Conservation (phyloP, 1,140 invertebrate genomes). For the Gryon sp. region DNA sequence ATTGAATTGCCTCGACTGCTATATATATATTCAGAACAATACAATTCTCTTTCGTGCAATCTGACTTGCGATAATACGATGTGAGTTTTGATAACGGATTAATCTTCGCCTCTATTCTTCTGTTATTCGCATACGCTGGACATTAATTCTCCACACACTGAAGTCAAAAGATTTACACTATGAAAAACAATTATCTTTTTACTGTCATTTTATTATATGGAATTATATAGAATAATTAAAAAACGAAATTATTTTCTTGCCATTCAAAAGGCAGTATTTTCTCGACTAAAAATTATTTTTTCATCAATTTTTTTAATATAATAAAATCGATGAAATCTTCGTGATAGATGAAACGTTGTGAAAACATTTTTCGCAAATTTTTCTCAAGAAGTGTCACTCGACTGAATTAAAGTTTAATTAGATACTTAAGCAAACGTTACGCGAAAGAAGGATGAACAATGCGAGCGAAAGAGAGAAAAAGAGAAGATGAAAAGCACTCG, state of each 20-base stretch:
- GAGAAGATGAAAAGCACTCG: conserved; percentile 8
- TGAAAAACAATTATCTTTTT: too few species aligned
- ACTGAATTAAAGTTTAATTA: conserved; percentile 56
- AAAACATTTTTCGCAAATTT: conserved; percentile 11
- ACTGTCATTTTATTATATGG: too few species aligned
- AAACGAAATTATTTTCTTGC: too few species aligned
- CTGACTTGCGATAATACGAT: conserved; percentile 22
- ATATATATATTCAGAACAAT: conserved; percentile 16
- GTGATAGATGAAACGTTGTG: conserved; percentile 1
- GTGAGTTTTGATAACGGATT: conserved; percentile 14
- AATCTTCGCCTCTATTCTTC: conserved; percentile 1
- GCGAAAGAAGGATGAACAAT: too few species aligned
- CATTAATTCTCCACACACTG: conserved; percentile 3
- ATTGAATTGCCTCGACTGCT: conserved; percentile 17
- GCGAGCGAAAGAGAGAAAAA: too few species aligned
- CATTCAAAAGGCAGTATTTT: too few species aligned
- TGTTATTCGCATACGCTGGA: not conserved
- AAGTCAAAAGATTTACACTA: conserved; percentile 6
- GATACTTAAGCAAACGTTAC: conserved; percentile 28
- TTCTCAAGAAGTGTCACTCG: conserved; percentile 8
- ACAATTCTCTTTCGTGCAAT: conserved; percentile 3
- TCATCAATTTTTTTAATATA: too few species aligned
- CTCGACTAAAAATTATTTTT: too few species aligned
- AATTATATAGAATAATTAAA: too few species aligned
- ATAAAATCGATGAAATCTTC: too few species aligned